A percentile compares a stretch with the other conserved stretches of the same genome.
phyloP scores from a whole-genome alignment of 2,888 invertebrate species.

The Epirrhoe alternata region DNA sequence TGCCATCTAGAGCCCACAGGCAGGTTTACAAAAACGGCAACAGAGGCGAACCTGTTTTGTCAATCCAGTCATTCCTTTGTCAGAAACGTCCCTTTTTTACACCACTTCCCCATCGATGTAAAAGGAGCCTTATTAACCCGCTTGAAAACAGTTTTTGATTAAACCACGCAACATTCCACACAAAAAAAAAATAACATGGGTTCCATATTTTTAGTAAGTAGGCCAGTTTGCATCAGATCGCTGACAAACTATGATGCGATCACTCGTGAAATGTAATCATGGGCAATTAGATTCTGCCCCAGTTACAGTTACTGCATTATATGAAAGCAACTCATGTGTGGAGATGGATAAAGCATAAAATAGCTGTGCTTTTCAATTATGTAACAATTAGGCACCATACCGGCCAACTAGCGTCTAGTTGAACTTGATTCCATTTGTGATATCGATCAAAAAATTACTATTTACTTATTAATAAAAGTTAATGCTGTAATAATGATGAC shows the following conservation, averaged over 20 bases:
- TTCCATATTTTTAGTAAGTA: constrained; percentile 61
- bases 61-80: constrained; percentile 49
- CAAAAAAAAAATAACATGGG: constrained; percentile 30
- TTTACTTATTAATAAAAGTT: neutral
- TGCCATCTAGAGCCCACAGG: constrained; percentile 2
- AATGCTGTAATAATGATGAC: neutral
- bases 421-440: constrained; percentile 6
- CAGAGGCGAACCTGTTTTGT: constrained; percentile 43
- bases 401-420: neutral
- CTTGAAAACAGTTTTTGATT: constrained; percentile 22
- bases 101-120: neutral
- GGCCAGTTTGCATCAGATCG: constrained; percentile 60
- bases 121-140: constrained; percentile 42
- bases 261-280: constrained; percentile 59
- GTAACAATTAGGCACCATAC: constrained; percentile 1
- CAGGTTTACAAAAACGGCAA: constrained; percentile 46
- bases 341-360: constrained; percentile 1
- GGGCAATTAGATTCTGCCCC: constrained; percentile 52
- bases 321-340: constrained; percentile 28
- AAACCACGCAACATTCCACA: constrained; percentile 9
- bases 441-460: neutral
- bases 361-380: constrained; percentile 12
- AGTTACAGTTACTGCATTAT: constrained; percentile 49
- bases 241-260: constrained; percentile 54
- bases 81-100: constrained; percentile 39